Evolutionary conservation across 2,888 invertebrate species (phyloP), one percentile per base, ranked within the genome.

Genomic region (Crioceris asparagi): DNA sequence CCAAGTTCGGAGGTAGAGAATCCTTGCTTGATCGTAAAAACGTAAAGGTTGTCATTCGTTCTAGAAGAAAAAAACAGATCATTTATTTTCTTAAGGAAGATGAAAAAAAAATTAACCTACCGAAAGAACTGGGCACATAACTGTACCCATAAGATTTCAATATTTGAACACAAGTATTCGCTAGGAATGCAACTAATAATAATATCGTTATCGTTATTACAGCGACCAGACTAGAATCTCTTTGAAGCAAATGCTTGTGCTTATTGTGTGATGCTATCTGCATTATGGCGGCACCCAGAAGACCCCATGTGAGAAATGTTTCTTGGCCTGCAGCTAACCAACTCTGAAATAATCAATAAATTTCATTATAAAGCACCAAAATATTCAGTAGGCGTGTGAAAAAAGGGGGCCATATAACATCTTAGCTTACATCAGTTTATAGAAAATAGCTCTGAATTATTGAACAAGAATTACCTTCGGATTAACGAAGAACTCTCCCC

Each of bases 291-390:
- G 83, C 80, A 7, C 85, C 84, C 16, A 90, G 67, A 6, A 90
- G 62, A 2, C 87, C 87, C 92, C 92, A 88, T 0, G 86, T 86
- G 35, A 90, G 70, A 59, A 91, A 91, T 0, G 80, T 79, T 64
- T 92, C 91, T 57, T 88, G 82, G 12, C 85, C 82, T 0, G 91
- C 92, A 1, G 90, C 85, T 17, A 83, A 72, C 91, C 92, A 92
- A 48, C 87, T 80, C 78, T 84, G 65, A 10, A 71, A 70, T 46
- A 4, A 21, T 8, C 8, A 14, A 10, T 18, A n/a, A n/a, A n/a
- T n/a, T n/a, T n/a, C n/a, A n/a, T n/a, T n/a, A n/a, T n/a, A n/a
- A n/a, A n/a, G n/a, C n/a, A n/a, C n/a, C n/a, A n/a, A n/a, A n/a
- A n/a, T n/a, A n/a, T n/a, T n/a, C n/a, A n/a, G n/a, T n/a, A n/a